phyloP scores from a whole-genome alignment of 2,797 vertebrate species.

The Melanotaenia maccullochi region DNA sequence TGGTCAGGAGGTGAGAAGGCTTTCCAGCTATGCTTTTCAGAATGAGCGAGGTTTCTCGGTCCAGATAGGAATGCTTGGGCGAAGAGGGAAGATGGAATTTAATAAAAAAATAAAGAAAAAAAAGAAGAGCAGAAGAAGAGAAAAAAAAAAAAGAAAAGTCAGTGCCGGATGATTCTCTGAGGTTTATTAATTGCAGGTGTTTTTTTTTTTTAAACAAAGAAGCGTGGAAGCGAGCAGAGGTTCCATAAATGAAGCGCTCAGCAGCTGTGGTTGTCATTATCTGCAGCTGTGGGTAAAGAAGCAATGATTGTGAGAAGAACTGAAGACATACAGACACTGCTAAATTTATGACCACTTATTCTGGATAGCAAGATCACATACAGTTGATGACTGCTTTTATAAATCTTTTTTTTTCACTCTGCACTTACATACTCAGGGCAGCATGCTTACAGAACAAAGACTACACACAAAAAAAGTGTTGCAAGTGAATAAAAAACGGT shows the following conservation, averaged over 20 bases:
- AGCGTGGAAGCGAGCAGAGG: slow-evolving; percentile 74
- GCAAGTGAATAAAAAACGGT: background rate
- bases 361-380: background rate
- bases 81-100: slow-evolving; percentile 62
- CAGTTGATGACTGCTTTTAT: slow-evolving; percentile 10
- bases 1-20: slow-evolving; percentile 99
- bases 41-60: slow-evolving; percentile 99
- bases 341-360: background rate
- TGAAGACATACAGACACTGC: slow-evolving; percentile 3
- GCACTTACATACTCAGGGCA: background rate
- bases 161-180: slow-evolving; percentile 79
- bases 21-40: slow-evolving; percentile 99
- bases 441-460: background rate
- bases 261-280: slow-evolving; percentile 57
- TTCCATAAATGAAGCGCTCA: slow-evolving; percentile 50
- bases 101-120: background rate
- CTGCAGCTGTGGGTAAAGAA: slow-evolving; percentile 66
- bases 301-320: slow-evolving; percentile 45
- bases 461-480: background rate
- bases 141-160: slow-evolving; percentile 74
- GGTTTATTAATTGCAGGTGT: slow-evolving; percentile 66
- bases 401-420: slow-evolving; percentile 6
- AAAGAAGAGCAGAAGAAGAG: slow-evolving; percentile 44
- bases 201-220: slow-evolving; percentile 48
- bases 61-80: slow-evolving; percentile 99